Evolutionary conservation across 2,888 invertebrate genomes (phyloP).

Genomic region (Papilio gigon): DNA sequence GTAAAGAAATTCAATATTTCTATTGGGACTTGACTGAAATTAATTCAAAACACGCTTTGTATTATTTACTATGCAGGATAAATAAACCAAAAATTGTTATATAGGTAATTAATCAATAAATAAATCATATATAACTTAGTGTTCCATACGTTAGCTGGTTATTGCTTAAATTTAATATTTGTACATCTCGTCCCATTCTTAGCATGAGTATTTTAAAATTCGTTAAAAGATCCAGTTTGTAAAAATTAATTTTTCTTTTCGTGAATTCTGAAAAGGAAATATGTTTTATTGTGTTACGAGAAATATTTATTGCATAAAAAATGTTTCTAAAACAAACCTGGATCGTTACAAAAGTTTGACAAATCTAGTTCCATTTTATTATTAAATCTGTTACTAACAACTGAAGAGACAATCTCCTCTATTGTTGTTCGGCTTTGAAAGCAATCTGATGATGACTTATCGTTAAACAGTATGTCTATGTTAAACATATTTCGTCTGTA

Average conservation of each 20-base stretch:
- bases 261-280: slow-evolving; percentile 63
- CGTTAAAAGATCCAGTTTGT: slow-evolving; percentile 63
- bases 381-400: slow-evolving; percentile 63
- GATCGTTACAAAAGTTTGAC: slow-evolving; percentile 67
- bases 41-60: slow-evolving; percentile 7
- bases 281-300: neutral
- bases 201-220: slow-evolving; percentile 73
- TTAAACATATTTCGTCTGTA: slow-evolving; percentile 66
- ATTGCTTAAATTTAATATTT: slow-evolving; percentile 66
- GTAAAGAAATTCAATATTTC: slow-evolving; percentile 76
- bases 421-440: slow-evolving; percentile 59
- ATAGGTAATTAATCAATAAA: neutral
- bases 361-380: slow-evolving; percentile 66
- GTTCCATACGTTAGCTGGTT: slow-evolving; percentile 65
- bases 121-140: slow-evolving; percentile 11
- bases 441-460: slow-evolving; percentile 63
- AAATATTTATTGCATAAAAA: slow-evolving; percentile 9
- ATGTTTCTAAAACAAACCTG: slow-evolving; percentile 54
- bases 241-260: slow-evolving; percentile 65
- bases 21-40: slow-evolving; percentile 68
- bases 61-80: slow-evolving; percentile 1
- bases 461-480: slow-evolving; percentile 69
- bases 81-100: neutral
- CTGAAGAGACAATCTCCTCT: slow-evolving; percentile 62
- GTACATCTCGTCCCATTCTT: slow-evolving; percentile 71